Conservation (phyloP, 2,888 invertebrate species). For the Drosophila prolongata region DNA sequence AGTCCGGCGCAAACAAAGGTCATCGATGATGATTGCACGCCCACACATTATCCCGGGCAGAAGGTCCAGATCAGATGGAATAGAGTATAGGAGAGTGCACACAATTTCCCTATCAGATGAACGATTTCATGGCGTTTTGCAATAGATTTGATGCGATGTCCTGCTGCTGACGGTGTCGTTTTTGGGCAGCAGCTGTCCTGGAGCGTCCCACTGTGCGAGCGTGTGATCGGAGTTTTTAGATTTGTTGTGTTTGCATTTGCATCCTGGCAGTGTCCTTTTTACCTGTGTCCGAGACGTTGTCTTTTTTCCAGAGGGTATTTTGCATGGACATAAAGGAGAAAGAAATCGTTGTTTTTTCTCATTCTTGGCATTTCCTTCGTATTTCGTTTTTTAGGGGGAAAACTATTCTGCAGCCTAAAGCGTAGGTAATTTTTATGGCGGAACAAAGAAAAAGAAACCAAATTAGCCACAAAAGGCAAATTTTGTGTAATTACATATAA, state of each 20-base stretch:
- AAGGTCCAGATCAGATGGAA: constrained; percentile 24
- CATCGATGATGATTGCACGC: constrained; percentile 65
- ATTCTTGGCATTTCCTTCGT: constrained; percentile 11
- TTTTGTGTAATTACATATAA: constrained; percentile 77
- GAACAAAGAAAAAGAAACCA: constrained; percentile 29
- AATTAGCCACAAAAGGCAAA: constrained; percentile 65
- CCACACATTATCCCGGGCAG: constrained; percentile 55
- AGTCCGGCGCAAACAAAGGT: constrained; percentile 29
- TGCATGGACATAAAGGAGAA: constrained; percentile 53
- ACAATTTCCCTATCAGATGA: constrained; percentile 68
- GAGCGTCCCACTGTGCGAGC: constrained; percentile 59
- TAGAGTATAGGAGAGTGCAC: constrained; percentile 6
- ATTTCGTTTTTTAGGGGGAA: constrained; percentile 40
- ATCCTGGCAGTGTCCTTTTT: constrained; percentile 56
- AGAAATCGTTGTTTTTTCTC: constrained; percentile 25
- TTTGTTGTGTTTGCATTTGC: constrained; percentile 68
- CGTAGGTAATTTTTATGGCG: constrained; percentile 11
- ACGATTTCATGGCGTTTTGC: constrained; percentile 71
- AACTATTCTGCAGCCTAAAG: constrained; percentile 13
- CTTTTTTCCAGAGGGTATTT: constrained; percentile 59
- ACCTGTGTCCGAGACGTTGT: constrained; percentile 42
- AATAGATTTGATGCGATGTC: constrained; percentile 65
- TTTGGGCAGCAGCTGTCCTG: constrained; percentile 48
- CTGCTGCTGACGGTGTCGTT: constrained; percentile 45
- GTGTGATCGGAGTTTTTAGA: constrained; percentile 69